Evolutionary conservation across 2,113 vertebrate species (phyloP), one percentile per base, ranked within the genome.

Genomic region (Scophthalmus maximus): DNA sequence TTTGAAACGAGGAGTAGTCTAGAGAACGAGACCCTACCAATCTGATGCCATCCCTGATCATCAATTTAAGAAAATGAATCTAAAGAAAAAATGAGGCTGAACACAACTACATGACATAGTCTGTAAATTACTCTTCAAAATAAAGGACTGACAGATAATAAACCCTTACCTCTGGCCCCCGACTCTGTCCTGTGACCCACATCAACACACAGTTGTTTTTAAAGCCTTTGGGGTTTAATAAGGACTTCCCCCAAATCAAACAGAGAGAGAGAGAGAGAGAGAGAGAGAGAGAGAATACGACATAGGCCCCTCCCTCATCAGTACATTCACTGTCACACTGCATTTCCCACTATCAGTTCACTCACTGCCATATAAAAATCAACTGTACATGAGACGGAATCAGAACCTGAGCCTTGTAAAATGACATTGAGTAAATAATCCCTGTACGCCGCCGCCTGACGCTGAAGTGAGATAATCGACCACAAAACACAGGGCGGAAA

Each of bases 201-300:
- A 76, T 67, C 36, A 71, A 68, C 63, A 71, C 60, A 58, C 38
- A 10, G 53, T 36, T 77, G 79, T 57, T 82, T 90, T 85, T 88
- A 77, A 87, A 87, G 82, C 42, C 26, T 76, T 34, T 25, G 46
- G 56, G 42, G 58, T 59, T 66, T 53, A 62, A 36, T 44, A 38
- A 81, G 83, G 70, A 71, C 83, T 57, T 75, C 84, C 87, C 85
- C 80, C 83, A 86, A 79, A 76, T 25, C 66, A 81, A 81, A 79
- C 60, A 64, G 47, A 62, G 29, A 57, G 29, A 61, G 26, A 53
- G 36, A n/a, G 73, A 58, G 66, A 20, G 18, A 38, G 17, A 66
- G 42, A 57, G 32, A 58, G n/a, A 38, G n/a, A 49, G 26, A 26
- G 23, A 26, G 49, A 7, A 14, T n/a, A n/a, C n/a, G 12, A 26